These are phyloP conservation scores for Clarias fuscus DNA, from an alignment of 2,797 vertebrate species.

Conservation along the genomic window DNA sequence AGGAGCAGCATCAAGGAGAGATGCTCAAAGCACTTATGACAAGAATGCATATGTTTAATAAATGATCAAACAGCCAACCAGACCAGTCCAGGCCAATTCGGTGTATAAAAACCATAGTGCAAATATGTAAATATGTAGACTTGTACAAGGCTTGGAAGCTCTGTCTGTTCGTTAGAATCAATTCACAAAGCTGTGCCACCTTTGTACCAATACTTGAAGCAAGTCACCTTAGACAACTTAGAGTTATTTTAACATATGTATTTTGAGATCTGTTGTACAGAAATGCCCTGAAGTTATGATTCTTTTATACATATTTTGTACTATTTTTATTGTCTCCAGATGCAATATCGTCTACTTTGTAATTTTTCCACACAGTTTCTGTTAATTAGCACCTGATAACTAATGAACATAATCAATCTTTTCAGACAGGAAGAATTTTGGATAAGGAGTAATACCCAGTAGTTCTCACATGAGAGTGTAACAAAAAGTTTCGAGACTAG, in stretches of 20 bases:
- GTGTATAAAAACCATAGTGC: conserved; percentile 9
- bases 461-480: too few relatives aligned
- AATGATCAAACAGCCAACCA: conserved; percentile 2
- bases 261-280: conserved; percentile 30
- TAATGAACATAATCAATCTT: too few relatives aligned
- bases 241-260: not conserved
- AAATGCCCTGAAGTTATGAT: conserved; percentile 21
- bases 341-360: too few relatives aligned
- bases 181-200: conserved; percentile 7
- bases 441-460: too few relatives aligned
- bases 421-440: too few relatives aligned
- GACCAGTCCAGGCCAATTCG: conserved; percentile 26
- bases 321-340: not conserved
- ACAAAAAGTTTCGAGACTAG: too few relatives aligned
- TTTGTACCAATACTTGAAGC: conserved; percentile 28
- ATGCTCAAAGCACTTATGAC: conserved; percentile 72
- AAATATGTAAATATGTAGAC: conserved; percentile 49
- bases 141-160: not conserved
- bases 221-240: not conserved
- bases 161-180: conserved; percentile 19
- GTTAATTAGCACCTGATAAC: too few relatives aligned
- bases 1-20: conserved; percentile 65
- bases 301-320: conserved; percentile 30
- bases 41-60: conserved; percentile 78
- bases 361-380: too few relatives aligned